Evolutionary conservation across 2,888 invertebrate genomes (phyloP).

Genomic region (Platerodrilus igneus): DNA sequence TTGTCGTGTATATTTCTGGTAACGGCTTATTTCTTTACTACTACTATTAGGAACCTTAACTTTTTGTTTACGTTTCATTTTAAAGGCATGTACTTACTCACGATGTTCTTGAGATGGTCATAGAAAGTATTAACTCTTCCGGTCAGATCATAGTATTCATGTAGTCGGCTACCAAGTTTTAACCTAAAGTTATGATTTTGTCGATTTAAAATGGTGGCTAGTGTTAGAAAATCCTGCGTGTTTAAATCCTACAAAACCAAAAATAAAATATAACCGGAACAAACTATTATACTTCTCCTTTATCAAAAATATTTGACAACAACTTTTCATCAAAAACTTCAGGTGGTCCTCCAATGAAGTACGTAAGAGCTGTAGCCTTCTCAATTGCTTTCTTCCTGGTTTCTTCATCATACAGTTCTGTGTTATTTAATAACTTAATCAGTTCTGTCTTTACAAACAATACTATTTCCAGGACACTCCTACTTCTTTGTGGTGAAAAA

Average conservation of each 20-base stretch:
- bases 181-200: slow-evolving; percentile 8
- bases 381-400: slow-evolving; percentile 14
- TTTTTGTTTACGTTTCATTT: no score
- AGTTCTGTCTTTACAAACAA: slow-evolving; percentile 8
- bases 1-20: no score
- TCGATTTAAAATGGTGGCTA: slow-evolving; percentile 10
- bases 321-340: slow-evolving; percentile 11
- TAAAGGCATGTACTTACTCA: no score
- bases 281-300: slow-evolving; percentile 10
- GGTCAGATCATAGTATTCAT: slow-evolving; percentile 14
- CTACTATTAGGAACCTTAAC: no score
- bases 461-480: slow-evolving; percentile 5
- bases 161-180: no score
- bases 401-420: slow-evolving; percentile 16
- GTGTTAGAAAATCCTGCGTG: slow-evolving; percentile 11
- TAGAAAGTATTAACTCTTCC: slow-evolving; percentile 5
- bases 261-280: neutral
- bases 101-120: slow-evolving; percentile 3
- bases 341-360: slow-evolving; percentile 13
- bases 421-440: slow-evolving; percentile 8
- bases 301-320: slow-evolving; percentile 6
- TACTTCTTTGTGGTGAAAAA: slow-evolving; percentile 7
- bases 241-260: slow-evolving; percentile 10
- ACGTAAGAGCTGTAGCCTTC: slow-evolving; percentile 12
- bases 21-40: no score